Conservation (phyloP, 2,113 vertebrate species). For the Menidia beryllina region DNA sequence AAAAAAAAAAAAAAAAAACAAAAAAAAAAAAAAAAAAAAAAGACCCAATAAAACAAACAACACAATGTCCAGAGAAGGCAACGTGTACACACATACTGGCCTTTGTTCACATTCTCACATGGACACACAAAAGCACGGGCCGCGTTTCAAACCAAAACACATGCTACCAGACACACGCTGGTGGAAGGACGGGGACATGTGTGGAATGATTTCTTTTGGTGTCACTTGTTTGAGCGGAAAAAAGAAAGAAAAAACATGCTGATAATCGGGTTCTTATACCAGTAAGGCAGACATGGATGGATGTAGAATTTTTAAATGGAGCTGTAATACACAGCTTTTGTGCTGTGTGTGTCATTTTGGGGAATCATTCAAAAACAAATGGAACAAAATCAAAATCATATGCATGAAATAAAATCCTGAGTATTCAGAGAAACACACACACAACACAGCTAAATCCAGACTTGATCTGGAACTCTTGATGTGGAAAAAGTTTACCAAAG, state of each 20-base stretch:
- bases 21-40: too few relatives aligned
- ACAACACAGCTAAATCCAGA: constrained; percentile 14
- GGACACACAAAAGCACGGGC: constrained; percentile 54
- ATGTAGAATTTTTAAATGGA: constrained; percentile 9
- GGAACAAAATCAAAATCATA: constrained; percentile 34
- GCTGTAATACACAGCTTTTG: constrained; percentile 15
- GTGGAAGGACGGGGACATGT: constrained; percentile 38
- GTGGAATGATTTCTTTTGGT: constrained; percentile 30
- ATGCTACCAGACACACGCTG: constrained; percentile 23
- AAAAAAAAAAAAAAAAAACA: constrained; percentile 55
- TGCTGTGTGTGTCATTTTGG: not conserved
- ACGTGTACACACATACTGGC: constrained; percentile 44
- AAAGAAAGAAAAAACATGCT: not conserved
- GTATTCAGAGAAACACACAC: not conserved
- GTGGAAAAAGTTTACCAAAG: not conserved
- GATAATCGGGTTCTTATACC: constrained; percentile 1
- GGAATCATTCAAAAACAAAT: constrained; percentile 26
- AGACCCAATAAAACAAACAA: constrained; percentile 31
- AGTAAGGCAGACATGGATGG: constrained; percentile 39
- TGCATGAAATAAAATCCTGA: not conserved
- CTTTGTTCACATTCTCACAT: constrained; percentile 53
- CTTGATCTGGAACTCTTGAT: constrained; percentile 22
- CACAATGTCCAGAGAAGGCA: constrained; percentile 60
- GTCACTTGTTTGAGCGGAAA: not conserved
- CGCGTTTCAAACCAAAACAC: constrained; percentile 27